These are phyloP conservation scores for Coecobrya sp. DNA, from an alignment of 2,888 invertebrate genomes.

Conservation along the genomic window DNA sequence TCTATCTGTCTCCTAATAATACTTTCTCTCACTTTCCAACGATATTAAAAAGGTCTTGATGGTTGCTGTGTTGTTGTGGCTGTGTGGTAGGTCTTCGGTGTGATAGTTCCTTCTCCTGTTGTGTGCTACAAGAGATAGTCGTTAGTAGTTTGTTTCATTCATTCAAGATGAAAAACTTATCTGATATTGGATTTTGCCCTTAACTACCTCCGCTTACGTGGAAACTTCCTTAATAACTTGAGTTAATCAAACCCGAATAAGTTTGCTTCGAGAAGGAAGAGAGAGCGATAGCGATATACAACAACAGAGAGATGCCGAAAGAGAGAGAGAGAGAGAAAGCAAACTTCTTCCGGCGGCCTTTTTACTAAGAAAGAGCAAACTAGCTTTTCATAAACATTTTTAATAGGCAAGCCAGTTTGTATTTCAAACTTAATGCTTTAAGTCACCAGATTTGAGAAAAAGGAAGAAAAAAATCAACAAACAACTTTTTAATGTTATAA, in stretches of 20 bases:
- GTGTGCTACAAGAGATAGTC: neutral
- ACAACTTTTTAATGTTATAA: neutral
- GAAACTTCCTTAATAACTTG: slow-evolving; percentile 78
- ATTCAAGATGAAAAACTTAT: slow-evolving; percentile 77
- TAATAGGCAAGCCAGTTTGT: neutral
- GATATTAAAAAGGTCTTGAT: slow-evolving; percentile 50
- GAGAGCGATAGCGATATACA: neutral
- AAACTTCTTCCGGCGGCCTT: slow-evolving; percentile 29
- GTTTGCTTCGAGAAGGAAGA: slow-evolving; percentile 7
- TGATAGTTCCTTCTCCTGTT: neutral
- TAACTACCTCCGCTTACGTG: slow-evolving; percentile 71
- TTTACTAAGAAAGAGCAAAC: neutral
- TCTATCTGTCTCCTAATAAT: neutral
- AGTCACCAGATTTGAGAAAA: neutral
- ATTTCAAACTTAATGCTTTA: neutral
- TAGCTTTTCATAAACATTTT: neutral
- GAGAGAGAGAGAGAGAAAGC: neutral
- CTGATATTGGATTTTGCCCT: slow-evolving; percentile 76
- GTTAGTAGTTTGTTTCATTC: slow-evolving; percentile 52
- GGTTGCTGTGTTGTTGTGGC: slow-evolving; percentile 18
- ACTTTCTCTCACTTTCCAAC: neutral
- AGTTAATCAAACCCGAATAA: slow-evolving; percentile 68
- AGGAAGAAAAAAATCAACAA: neutral
- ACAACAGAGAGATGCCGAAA: neutral
- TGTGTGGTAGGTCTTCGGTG: slow-evolving; percentile 1